phyloP scores from a whole-genome alignment of 2,888 invertebrate genomes.

The Ypsolopha sequella region DNA sequence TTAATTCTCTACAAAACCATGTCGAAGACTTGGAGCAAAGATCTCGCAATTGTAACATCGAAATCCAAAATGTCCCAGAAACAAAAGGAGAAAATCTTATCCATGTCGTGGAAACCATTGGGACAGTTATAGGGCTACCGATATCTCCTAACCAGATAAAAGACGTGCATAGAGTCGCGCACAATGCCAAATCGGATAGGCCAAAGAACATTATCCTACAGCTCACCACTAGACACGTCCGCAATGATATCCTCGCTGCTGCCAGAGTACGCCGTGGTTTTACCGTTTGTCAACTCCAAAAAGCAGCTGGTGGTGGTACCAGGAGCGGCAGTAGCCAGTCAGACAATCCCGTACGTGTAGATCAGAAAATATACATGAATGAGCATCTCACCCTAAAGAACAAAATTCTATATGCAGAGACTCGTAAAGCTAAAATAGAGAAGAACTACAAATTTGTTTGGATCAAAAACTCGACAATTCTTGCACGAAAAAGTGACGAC shows the following conservation, averaged over 20 bases:
- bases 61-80: conserved; percentile 6
- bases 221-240: not conserved
- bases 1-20: too few relatives aligned
- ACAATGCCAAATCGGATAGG: not conserved
- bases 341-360: not conserved
- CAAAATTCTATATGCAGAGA: too few relatives aligned
- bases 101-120: not conserved
- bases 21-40: too few relatives aligned
- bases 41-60: too few relatives aligned
- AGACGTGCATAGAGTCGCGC: conserved; percentile 1
- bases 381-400: conserved; percentile 6
- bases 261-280: conserved; percentile 3
- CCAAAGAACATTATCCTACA: conserved; percentile 2
- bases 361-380: conserved; percentile 2
- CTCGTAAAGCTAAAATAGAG: too few relatives aligned
- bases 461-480: not conserved
- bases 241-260: conserved; percentile 5
- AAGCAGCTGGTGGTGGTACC: not conserved
- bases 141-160: not conserved
- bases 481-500: not conserved
- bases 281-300: not conserved
- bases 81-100: conserved; percentile 1
- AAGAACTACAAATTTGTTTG: too few relatives aligned
- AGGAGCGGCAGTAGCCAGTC: not conserved
- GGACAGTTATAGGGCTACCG: not conserved